Evolutionary conservation across 2,888 invertebrate species (phyloP), one percentile per base, ranked within the genome.

Genomic region (Trachelus tabidus): DNA sequence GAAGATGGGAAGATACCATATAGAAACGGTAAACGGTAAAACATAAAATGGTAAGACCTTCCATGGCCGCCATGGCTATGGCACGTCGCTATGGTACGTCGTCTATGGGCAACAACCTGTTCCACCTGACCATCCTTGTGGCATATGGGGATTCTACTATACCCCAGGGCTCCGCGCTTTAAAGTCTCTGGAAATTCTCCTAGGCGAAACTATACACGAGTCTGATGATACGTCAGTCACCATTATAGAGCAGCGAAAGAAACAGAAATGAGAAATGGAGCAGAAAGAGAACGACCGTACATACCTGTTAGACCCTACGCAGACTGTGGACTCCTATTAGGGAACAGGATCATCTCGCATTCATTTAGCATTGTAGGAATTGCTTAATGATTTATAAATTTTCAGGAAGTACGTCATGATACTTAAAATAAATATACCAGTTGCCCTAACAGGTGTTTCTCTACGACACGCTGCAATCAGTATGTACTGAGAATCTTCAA

Each of bases 1-100:
- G 82, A 82, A 83, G 84, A 86, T 82, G 81, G 81, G 34, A 82
- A 83, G 85, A 84, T 84, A 84, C 83, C 81, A 81, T 83, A 85
- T 83, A 83, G 82, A 84, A 85, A 82, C 81, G 82, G 84, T 83
- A 84, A 85, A 83, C 81, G 81, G 81, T 80, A 80, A 80, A 82
- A 80, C 76, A 80, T 78, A 82, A 85, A 84, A 84, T 81, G 81
- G 81, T 82, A 79, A 80, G 81, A 76, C 74, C 79, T 76, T 78
- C 69, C 79, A 37, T 74, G 69, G 77, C 76, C 77, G 69, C 79
- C 74, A 76, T 73, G 33, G 12, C 71, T 71, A 34, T 71, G 71
- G 71, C 15, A 33, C 71, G 34, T 33, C 71, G 71, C 71, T 71
- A 71, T 30, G 71, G 71, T 71, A 71, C 30, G 30, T 71, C 31